Percentiles rank a stretch among this genome's conserved stretches.
Evolutionary conservation across 2,113 vertebrate genomes (phyloP).

Genomic region (Myiagra hebetior): DNA sequence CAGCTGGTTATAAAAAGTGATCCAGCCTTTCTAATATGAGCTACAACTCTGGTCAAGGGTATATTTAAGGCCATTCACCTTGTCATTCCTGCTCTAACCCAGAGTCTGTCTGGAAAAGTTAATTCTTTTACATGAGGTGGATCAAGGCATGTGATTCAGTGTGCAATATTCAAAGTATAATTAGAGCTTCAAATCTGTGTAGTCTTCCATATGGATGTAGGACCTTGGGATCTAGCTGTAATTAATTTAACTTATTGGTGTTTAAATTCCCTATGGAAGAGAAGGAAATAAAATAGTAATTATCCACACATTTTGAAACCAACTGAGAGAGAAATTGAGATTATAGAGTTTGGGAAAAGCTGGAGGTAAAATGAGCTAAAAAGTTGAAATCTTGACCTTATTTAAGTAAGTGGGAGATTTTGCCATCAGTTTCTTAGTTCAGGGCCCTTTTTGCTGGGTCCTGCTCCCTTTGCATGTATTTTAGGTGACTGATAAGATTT

Average conservation of each 20-base stretch:
- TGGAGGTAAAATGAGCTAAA: background rate
- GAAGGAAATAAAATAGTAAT: slow-evolving; percentile 1
- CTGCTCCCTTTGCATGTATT: background rate
- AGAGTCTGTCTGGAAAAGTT: slow-evolving; percentile 23
- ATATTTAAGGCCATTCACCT: slow-evolving; percentile 20
- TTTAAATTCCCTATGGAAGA: background rate
- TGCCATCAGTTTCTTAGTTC: background rate
- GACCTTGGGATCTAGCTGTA: slow-evolving; percentile 9
- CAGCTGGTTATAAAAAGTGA: background rate
- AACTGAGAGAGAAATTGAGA: background rate
- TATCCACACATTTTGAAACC: background rate
- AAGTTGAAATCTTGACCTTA: background rate
- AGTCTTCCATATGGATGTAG: background rate
- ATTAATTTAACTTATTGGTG: slow-evolving; percentile 20
- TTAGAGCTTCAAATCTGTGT: background rate
- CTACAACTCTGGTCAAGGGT: background rate
- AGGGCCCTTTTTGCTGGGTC: background rate
- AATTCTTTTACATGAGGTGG: background rate
- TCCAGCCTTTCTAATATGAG: background rate
- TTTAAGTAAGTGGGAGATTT: background rate
- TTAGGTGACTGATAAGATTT: background rate
- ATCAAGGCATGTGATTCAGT: slow-evolving; percentile 26
- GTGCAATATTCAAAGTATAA: background rate
- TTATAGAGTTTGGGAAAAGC: background rate
- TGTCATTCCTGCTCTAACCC: background rate